Evolutionary conservation across 1,140 invertebrate species (phyloP).

Genomic region (Nymphalis io): DNA sequence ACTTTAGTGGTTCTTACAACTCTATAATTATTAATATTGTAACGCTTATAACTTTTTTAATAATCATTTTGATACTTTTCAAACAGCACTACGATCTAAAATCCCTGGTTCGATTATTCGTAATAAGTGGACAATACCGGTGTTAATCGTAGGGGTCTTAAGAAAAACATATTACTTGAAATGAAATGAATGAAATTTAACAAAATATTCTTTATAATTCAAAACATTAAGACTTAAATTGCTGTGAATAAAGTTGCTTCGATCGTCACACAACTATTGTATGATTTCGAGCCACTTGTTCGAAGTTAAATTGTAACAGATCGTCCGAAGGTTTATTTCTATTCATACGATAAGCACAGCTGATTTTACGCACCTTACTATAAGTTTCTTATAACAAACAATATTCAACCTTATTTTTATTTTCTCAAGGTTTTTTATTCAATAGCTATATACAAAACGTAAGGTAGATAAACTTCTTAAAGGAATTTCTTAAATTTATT

Average conservation of each 20-base stretch:
- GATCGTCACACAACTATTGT: background rate
- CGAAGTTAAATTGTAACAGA: slow-evolving; percentile 19
- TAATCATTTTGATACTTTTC: background rate
- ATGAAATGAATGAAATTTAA: background rate
- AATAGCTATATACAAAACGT: slow-evolving; percentile 12
- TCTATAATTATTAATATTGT: slow-evolving; percentile 45
- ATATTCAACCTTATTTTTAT: slow-evolving; percentile 14
- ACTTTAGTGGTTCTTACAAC: slow-evolving; percentile 60
- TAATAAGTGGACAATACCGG: background rate
- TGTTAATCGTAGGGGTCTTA: background rate
- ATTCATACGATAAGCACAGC: slow-evolving; percentile 49
- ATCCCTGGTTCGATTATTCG: slow-evolving; percentile 10
- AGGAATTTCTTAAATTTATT: background rate
- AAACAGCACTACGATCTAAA: background rate
- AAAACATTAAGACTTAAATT: background rate
- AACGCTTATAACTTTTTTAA: slow-evolving; percentile 24
- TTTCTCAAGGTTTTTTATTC: background rate
- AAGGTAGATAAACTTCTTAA: slow-evolving; percentile 36
- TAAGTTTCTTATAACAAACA: slow-evolving; percentile 24
- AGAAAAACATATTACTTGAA: slow-evolving; percentile 8
- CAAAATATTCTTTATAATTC: slow-evolving; percentile 16
- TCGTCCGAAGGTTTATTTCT: slow-evolving; percentile 31
- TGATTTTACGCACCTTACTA: slow-evolving; percentile 67
- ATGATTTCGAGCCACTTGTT: slow-evolving; percentile 23
- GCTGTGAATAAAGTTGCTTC: background rate